Evolutionary conservation across 2,888 invertebrate species (phyloP), one percentile per base, ranked within the genome.

Genomic region (Acanthacorydalis orientalis): DNA sequence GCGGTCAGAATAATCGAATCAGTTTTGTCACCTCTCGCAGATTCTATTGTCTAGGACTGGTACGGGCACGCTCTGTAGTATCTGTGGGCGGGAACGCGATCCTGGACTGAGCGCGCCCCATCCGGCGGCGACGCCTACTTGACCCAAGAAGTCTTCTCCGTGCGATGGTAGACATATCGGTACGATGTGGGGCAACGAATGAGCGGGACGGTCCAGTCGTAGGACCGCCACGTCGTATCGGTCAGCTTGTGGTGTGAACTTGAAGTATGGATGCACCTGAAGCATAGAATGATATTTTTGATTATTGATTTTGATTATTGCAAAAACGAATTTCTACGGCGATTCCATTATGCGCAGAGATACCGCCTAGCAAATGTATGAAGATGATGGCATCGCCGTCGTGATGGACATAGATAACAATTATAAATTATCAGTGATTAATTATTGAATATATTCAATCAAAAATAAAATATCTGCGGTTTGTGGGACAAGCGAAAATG

Each of bases 131-230:
- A 90, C 90, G 31, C 89, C 91, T 56, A 83, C 88, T 63, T 89
- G 87, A 1, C 91, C 91, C 43, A 90, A 71, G 68, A 89, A 91
- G 63, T 86, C 88, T 42, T 88, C 84, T 43, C 87, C 88, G 57
- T 89, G 85, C 54, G 88, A 86, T 0, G 92, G 92, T 46, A 92
- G 68, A 64, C 91, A 92, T 57, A 92, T 90, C 34, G 92, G 92
- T 8, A 87, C 81, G 57, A 90, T 89, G 67, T 89, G 88, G 3
- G 88, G 86, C 77, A 90, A 82, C 55, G 84, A 86, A 59, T 88
- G 87, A n/a, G 91, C 90, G 43, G 84, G 83, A 51, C 90, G 73
- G 60, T 92, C 91, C 57, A 92, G 67, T 43, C 85, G 79, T 51
- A 92, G 68, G 1, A 92, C 92, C 6, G 92, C 91, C 9, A 92